Evolutionary conservation across 2,888 invertebrate genomes (phyloP), one percentile per base, ranked within the genome.

Genomic region (Biston stratarius): DNA sequence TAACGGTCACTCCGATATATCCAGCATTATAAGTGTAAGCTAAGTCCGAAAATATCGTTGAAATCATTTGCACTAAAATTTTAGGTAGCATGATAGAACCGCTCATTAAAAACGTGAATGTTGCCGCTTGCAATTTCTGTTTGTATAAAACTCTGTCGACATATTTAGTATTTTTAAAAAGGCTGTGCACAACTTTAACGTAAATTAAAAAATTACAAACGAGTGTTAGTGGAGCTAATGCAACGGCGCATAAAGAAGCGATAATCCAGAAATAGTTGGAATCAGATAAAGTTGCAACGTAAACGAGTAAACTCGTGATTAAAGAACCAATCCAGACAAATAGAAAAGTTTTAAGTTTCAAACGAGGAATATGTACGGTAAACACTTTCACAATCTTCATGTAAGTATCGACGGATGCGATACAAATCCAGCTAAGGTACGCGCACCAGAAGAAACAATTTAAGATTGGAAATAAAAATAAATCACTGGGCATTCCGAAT

Each of bases 381-480:
- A 58, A 58, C 2, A 58, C 58, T 38, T 58, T 38, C 12, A 58
- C 58, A 11, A 58, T 36, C 1, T 58, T 15, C 36, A 58, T 48
- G 11, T 58, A 58, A 7, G 24, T 58, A 3, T 47, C 36, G 7
- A 58, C 14, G 0, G 58, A 58, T 15, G 36, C 38, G 6, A 58
- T 6, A 7, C 38, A 15, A 34, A 58, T 14, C 58, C 58, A 58
- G 12, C 58, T 14, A 6, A 58, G 14, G 24, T n/a, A 58, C 0
- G 58, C 36, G 11, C 58, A 58, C 34, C 36, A 58, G 6, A 48
- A 36, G 8, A 38, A 48, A 15, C 48, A 34, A 0, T 8, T 33
- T 9, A 57, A 9, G 7, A 55, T 5, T 6, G 42, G 9, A n/a
- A 24, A 5, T 5, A 10, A 48, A 10, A 48, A 48, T 0, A 24